Conservation (phyloP, 2,888 invertebrate genomes). For the Sesamia inferens region DNA sequence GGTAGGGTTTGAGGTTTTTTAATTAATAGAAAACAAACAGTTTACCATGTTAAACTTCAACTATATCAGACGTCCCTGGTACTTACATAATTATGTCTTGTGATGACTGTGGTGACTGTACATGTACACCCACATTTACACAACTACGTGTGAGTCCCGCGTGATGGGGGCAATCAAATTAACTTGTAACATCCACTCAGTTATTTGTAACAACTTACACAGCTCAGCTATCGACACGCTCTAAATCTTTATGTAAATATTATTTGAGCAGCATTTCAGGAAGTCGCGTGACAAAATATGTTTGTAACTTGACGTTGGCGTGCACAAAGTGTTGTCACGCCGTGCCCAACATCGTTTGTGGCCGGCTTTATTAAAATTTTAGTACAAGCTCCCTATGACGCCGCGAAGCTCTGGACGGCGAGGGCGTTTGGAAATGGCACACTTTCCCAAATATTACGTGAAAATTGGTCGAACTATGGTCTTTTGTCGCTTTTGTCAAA, state of each 20-base stretch:
- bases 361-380: conserved; percentile 57
- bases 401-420: conserved; percentile 11
- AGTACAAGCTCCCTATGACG: conserved; percentile 37
- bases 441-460: conserved; percentile 45
- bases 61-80: no score
- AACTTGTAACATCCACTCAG: background rate
- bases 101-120: no score
- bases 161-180: no score
- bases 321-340: conserved; percentile 55
- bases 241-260: conserved; percentile 26
- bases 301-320: conserved; percentile 23
- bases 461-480: conserved; percentile 39
- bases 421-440: conserved; percentile 50
- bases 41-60: no score
- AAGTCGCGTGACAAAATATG: conserved; percentile 43
- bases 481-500: conserved; percentile 8
- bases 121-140: background rate
- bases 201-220: background rate
- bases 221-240: conserved; percentile 25
- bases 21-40: no score
- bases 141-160: background rate
- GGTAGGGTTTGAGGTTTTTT: no score
- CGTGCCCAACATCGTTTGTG: conserved; percentile 42
- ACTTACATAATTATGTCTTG: no score
- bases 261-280: conserved; percentile 17